Conservation (phyloP, 2,888 invertebrate species). For the Lamellibrachia columna region DNA sequence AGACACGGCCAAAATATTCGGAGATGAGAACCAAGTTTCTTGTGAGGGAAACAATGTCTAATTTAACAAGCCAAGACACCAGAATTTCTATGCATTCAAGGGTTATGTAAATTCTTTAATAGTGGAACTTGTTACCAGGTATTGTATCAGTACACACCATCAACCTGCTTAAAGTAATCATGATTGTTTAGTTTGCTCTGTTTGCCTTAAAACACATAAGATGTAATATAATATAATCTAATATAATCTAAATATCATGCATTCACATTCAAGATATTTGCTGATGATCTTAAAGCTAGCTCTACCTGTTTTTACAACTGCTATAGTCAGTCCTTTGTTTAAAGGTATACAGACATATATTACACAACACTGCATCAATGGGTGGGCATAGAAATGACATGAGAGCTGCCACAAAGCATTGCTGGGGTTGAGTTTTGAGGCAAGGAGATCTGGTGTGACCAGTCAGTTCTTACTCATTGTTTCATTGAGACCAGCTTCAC, state of each 20-base stretch:
- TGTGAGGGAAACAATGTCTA: no score
- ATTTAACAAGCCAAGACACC: no score
- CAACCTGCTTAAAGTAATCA: no score
- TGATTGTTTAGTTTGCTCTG: no score
- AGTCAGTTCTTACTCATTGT: not conserved
- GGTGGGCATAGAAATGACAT: not conserved
- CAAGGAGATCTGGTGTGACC: not conserved
- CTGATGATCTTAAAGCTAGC: not conserved
- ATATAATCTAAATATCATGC: not conserved
- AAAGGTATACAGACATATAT: not conserved
- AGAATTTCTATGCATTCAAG: no score
- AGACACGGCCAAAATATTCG: no score
- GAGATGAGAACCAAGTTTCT: no score
- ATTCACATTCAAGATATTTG: not conserved
- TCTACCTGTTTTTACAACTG: not conserved
- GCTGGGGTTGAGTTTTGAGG: not conserved
- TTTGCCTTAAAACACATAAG: not conserved
- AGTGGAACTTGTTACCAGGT: not conserved
- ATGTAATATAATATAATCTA: not conserved
- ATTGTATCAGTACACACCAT: no score
- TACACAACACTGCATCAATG: not conserved
- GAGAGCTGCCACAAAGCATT: not conserved
- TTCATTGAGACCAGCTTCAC: not conserved
- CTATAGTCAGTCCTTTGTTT: not conserved
- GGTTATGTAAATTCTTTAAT: no score